Evolutionary conservation across 2,113 vertebrate species (phyloP).

Genomic region (Atrichornis clamosus): DNA sequence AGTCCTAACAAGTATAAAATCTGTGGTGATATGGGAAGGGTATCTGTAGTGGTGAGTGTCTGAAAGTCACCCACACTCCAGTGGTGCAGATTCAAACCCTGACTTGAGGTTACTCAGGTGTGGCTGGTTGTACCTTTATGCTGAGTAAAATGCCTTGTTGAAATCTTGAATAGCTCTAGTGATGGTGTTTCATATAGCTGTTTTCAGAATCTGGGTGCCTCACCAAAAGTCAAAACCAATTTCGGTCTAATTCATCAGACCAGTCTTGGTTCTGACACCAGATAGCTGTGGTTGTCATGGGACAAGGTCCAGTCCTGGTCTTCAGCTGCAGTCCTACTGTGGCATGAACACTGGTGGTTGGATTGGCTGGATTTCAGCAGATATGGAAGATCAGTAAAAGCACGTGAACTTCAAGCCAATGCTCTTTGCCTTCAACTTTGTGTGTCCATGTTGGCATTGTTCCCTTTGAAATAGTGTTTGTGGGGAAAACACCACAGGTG

Average conservation of each 20-base stretch:
- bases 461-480: not conserved
- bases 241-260: not conserved
- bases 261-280: not conserved
- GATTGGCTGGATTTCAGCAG: not conserved
- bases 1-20: not conserved
- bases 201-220: not conserved
- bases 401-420: not conserved
- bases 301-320: not conserved
- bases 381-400: not conserved
- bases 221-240: not conserved
- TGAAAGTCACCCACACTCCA: not conserved
- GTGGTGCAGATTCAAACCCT: not conserved
- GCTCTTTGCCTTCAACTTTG: not conserved
- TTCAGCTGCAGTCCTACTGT: not conserved
- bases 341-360: not conserved
- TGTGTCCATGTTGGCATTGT: not conserved
- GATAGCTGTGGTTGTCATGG: not conserved
- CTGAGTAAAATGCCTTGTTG: not conserved
- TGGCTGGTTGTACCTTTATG: not conserved
- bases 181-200: not conserved
- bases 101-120: not conserved
- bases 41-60: not conserved
- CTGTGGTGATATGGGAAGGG: not conserved
- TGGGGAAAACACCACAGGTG: not conserved
- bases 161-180: not conserved